Base-by-base conservation (phyloP, 2,888 invertebrate species). In the Drosophila paramelanica region DNA sequence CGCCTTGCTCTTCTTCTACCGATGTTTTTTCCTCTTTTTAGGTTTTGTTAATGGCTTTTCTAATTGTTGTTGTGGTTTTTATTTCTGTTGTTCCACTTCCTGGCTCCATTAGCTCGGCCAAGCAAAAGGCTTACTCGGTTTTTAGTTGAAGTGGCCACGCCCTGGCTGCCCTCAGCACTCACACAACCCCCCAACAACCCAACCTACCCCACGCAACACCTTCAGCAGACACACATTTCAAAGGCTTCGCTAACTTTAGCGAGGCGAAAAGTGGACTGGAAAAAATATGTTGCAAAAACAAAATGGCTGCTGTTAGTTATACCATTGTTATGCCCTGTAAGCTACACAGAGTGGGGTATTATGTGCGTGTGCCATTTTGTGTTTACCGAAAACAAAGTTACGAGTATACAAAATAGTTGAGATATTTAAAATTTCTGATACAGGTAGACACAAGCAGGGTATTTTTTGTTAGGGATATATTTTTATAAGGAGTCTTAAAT, bases 141-240 rank as follows among this genome's bases (percentile, higher is more conserved):
- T 77, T 73, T 66, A 71, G 78, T 72, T 87, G 56, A 84, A 89
- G 89, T 74, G 78, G 85, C 78, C 74, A 89, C 87, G 65, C 87
- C 81, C 78, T 72, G 56, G 38, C 38, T 51, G 45, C 73, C 59
- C 52, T 8, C 31, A 20, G 11, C 11, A 6, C 13, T 38, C 20
- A 23, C 45, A 39, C 49, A 5, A 33, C 39, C 23, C 31, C 45
- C 36, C 49, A 5, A 33, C 31, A 7, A 20, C 13, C 25, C 42
- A 36, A 25, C 10, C 43, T 17, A 23, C 5, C 13, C 17, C 1
- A 13, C 20, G 3, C 43, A 36, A 68, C 27, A 66, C 51, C 50
- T 58, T 56, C 36, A 36, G 62, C 46, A 67, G 60, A 61, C 73
- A 64, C 62, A 89, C 81, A 87, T 84, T 83, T 84, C 66, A 73